phyloP scores from a whole-genome alignment of 1,140 invertebrate species.

The Heliothis virescens region DNA sequence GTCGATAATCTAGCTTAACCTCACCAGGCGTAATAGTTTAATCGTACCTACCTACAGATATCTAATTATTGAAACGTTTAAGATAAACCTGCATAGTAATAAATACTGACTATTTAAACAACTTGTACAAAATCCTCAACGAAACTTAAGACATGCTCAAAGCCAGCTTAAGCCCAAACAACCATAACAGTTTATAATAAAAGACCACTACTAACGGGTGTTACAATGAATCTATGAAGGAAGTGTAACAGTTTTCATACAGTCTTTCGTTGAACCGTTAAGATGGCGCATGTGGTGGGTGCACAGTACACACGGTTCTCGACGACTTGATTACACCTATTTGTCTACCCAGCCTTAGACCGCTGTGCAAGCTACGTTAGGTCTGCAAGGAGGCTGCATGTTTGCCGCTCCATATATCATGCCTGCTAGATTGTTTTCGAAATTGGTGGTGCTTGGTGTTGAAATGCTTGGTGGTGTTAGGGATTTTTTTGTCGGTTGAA shows the following conservation, averaged over 20 bases:
- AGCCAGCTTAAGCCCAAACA: background rate
- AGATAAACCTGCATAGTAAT: too few species aligned
- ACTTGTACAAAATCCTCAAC: background rate
- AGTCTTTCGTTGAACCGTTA: slow-evolving; percentile 35
- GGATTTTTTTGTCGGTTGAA: too few species aligned
- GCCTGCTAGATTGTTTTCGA: slow-evolving; percentile 14
- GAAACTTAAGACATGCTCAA: background rate
- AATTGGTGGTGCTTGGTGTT: too few species aligned
- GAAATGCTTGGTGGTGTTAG: too few species aligned
- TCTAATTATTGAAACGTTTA: too few species aligned
- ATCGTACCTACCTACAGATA: too few species aligned
- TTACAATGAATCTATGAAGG: slow-evolving; percentile 31
- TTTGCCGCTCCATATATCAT: slow-evolving; percentile 37
- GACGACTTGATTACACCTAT: slow-evolving; percentile 67
- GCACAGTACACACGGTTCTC: background rate
- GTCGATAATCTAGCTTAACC: too few species aligned
- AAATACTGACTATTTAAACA: too few species aligned
- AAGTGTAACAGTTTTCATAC: slow-evolving; percentile 42
- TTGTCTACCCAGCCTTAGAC: slow-evolving; percentile 59
- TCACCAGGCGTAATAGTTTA: too few species aligned
- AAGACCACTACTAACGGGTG: slow-evolving; percentile 28
- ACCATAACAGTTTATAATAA: slow-evolving; percentile 20
- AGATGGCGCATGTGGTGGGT: slow-evolving; percentile 31
- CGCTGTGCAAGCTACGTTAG: slow-evolving; percentile 27
- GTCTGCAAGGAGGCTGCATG: slow-evolving; percentile 20